Evolutionary conservation across 2,797 vertebrate genomes (phyloP).

Genomic region (Mormyrus proboscirostris): DNA sequence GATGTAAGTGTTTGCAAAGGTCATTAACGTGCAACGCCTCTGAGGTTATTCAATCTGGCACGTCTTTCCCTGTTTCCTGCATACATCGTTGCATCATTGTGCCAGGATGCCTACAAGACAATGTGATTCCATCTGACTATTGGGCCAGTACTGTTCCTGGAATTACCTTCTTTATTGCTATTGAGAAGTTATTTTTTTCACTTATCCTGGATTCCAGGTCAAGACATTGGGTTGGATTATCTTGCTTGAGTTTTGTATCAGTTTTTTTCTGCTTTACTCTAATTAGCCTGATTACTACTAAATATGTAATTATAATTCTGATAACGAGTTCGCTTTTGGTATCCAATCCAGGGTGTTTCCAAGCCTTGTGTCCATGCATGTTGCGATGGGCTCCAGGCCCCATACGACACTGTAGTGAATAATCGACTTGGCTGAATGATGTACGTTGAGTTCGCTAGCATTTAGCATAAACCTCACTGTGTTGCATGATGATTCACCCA

Average conservation of each 20-base stretch:
- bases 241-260: neutral
- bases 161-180: neutral
- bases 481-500: neutral
- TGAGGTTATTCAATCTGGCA: neutral
- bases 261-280: neutral
- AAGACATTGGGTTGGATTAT: neutral
- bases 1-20: neutral
- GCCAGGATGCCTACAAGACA: neutral
- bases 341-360: neutral
- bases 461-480: neutral
- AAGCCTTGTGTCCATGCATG: neutral
- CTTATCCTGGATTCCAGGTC: neutral
- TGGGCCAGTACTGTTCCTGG: neutral
- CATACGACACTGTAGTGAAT: neutral
- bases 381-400: neutral
- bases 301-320: neutral
- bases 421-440: neutral
- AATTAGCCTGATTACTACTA: neutral
- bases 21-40: neutral
- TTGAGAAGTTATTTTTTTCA: neutral
- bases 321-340: neutral
- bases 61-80: neutral
- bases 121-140: neutral
- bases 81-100: neutral
- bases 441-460: neutral